Evolutionary conservation across 2,113 vertebrate species (phyloP), one percentile per base, ranked within the genome.

Genomic region (Protobothrops mucrosquamatus): DNA sequence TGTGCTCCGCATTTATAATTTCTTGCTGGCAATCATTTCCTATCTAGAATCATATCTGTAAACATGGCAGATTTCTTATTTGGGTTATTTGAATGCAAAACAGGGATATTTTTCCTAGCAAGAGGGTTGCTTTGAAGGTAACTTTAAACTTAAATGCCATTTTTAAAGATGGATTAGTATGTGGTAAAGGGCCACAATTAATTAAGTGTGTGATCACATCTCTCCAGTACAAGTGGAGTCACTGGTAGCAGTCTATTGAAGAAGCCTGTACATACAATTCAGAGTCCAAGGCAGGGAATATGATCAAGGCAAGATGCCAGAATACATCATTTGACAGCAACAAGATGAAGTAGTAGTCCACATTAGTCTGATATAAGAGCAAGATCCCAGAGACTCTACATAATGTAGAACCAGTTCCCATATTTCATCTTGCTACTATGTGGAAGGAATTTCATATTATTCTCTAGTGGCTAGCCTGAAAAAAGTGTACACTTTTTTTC

Each of bases 1-100:
- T 3, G 88, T 89, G 87, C 93, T 92, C 64, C 57, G 14, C 34
- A 89, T 91, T 81, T 91, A 94, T 61, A 93, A 59, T 55, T 61
- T 14, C n/a, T 26, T 24, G 51, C 29, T 88, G 52, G 93, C 91
- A 87, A 88, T 18, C 23, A 89, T 91, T 86, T 87, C 20, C 94
- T 64, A 81, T 89, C 87, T 92, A 52, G 54, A 93, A 92, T 46
- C 26, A 92, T 43, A 81, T 88, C n/a, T 4, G 7, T 22, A 51
- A 55, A 51, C 81, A 23, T 85, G 64, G 20, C 20, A n/a, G 94
- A 24, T 34, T 29, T 81, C 52, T 91, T 55, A 55, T 29, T 20
- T 24, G 43, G 43, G 26, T 87, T 57, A 29, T 87, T 34, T 81
- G 26, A 81, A 26, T 57, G 26, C n/a, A 85, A 85, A 55, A 14